phyloP scores from a whole-genome alignment of 1,140 invertebrate species.

The Ostrea denselamellosa region DNA sequence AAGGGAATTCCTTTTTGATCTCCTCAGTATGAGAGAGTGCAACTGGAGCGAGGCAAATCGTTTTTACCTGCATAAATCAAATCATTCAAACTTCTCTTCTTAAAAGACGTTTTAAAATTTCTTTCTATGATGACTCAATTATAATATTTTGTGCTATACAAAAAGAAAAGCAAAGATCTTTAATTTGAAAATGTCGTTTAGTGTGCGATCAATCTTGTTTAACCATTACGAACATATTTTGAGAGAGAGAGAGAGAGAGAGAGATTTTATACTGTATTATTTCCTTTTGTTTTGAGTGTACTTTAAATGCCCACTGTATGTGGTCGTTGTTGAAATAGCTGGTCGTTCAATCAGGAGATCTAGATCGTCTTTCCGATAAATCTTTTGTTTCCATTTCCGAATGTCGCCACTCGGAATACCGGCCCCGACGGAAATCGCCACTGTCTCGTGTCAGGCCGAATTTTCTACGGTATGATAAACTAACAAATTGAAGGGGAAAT shows the following conservation, averaged over 20 bases:
- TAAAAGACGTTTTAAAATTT: not conserved
- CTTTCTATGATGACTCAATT: not conserved
- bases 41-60: no score
- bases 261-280: not conserved
- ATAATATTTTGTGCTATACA: not conserved
- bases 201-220: not conserved
- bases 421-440: not conserved
- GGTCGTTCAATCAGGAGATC: not conserved
- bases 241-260: conserved; percentile 32
- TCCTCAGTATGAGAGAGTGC: no score
- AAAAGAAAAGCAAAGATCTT: not conserved
- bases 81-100: not conserved
- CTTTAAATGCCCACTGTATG: conserved; percentile 5
- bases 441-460: conserved; percentile 18
- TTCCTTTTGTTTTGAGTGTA: conserved; percentile 13
- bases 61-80: no score
- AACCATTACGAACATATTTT: not conserved
- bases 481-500: not conserved
- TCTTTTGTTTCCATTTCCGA: not conserved
- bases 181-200: not conserved
- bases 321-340: not conserved
- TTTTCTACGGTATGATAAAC: conserved; percentile 25
- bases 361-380: conserved; percentile 15
- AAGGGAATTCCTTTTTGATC: no score
- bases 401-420: not conserved